These are phyloP conservation scores for Macaria liturata DNA, from an alignment of 2,888 invertebrate species.

Conservation along the genomic window DNA sequence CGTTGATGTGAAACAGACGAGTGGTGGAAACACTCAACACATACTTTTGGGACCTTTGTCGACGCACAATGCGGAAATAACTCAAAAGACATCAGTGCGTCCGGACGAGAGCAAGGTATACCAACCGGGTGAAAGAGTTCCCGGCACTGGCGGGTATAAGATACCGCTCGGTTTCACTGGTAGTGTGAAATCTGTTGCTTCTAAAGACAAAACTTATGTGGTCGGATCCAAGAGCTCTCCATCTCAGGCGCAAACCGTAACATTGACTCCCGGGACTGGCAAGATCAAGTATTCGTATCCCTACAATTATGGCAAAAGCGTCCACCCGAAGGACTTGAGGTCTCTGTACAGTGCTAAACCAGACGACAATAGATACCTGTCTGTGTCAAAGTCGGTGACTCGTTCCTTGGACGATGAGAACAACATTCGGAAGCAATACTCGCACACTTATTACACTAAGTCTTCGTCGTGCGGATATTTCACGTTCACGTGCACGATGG, in stretches of 20 bases:
- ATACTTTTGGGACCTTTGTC: slow-evolving; percentile 84
- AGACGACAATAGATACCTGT: slow-evolving; percentile 87
- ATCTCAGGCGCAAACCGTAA: slow-evolving; percentile 87
- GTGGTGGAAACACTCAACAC: slow-evolving; percentile 85
- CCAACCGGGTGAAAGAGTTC: slow-evolving; percentile 86
- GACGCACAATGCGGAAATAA: slow-evolving; percentile 84
- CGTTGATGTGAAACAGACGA: slow-evolving; percentile 71
- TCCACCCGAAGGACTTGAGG: slow-evolving; percentile 64
- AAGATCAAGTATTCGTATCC: slow-evolving; percentile 66
- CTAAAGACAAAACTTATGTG: slow-evolving; percentile 82
- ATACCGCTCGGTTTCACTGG: slow-evolving; percentile 87
- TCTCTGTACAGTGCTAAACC: slow-evolving; percentile 60
- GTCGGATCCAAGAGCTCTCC: slow-evolving; percentile 83
- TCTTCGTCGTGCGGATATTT: slow-evolving; percentile 94
- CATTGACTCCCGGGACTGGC: slow-evolving; percentile 76
- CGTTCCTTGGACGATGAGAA: slow-evolving; percentile 86
- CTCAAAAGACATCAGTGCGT: slow-evolving; percentile 79
- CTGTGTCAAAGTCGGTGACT: slow-evolving; percentile 91
- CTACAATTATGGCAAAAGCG: slow-evolving; percentile 51
- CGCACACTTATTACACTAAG: slow-evolving; percentile 92
- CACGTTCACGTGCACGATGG: slow-evolving; percentile 92
- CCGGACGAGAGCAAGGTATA: slow-evolving; percentile 83
- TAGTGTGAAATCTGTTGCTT: slow-evolving; percentile 86
- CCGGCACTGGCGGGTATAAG: slow-evolving; percentile 86
- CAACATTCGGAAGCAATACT: slow-evolving; percentile 87